Evolutionary conservation across 2,888 invertebrate genomes (phyloP).

Genomic region (Deilephila porcellus): DNA sequence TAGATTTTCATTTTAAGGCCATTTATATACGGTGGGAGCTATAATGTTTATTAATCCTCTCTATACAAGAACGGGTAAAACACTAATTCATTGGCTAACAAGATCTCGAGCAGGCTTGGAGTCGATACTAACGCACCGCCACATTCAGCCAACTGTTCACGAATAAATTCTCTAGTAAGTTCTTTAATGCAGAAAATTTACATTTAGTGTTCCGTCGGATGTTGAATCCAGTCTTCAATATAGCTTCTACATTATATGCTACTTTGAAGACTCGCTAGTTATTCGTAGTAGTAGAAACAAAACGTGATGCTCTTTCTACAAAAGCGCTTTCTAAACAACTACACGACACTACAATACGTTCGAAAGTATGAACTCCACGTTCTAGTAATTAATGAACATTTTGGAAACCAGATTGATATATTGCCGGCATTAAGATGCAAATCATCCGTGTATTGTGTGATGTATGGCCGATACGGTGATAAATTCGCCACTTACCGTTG

Average conservation of each 20-base stretch:
- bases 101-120: slow-evolving; percentile 7
- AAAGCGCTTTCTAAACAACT: not conserved
- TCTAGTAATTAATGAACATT: slow-evolving; percentile 6
- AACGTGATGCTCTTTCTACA: not conserved
- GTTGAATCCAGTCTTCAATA: not conserved
- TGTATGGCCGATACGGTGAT: slow-evolving; percentile 11
- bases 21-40: slow-evolving; percentile 2
- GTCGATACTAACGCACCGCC: not conserved
- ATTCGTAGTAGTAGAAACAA: not conserved
- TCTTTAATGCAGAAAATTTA: slow-evolving; percentile 2
- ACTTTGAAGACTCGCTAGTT: too few relatives aligned
- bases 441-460: slow-evolving; percentile 19
- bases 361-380: not conserved
- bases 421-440: slow-evolving; percentile 8
- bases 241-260: too few relatives aligned
- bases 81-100: slow-evolving; percentile 24
- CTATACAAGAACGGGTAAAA: slow-evolving; percentile 8
- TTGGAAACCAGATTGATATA: slow-evolving; percentile 13
- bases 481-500: slow-evolving; percentile 7
- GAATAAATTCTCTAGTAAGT: slow-evolving; percentile 14
- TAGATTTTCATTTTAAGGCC: slow-evolving; percentile 14
- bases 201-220: not conserved
- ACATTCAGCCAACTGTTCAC: slow-evolving; percentile 1
- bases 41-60: slow-evolving; percentile 19
- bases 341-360: not conserved